Conservation (phyloP, 2,797 vertebrate species). For the Galago senegalensis region DNA sequence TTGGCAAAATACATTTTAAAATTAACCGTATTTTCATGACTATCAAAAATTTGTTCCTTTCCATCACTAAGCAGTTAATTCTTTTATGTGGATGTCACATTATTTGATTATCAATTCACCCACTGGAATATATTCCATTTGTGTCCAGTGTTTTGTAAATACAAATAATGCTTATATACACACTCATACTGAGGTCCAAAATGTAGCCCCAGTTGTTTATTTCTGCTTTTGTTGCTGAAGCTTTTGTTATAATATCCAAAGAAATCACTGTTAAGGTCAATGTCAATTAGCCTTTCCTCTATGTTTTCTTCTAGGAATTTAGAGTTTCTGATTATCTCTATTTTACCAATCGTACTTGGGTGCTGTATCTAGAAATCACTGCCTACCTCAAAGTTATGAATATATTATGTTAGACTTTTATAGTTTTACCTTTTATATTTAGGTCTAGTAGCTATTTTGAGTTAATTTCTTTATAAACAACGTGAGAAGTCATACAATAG, state of each 20-base stretch:
- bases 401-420: not conserved
- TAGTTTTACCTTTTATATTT: not conserved
- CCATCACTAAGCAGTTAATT: not conserved
- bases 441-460: not conserved
- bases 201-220: not conserved
- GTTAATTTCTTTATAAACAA: not conserved
- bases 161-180: not conserved
- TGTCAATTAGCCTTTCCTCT: not conserved
- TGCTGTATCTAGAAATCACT: not conserved
- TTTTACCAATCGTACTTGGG: not conserved
- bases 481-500: not conserved
- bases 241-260: not conserved
- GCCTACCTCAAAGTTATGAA: not conserved
- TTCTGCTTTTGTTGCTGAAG: not conserved
- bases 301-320: not conserved
- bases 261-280: not conserved
- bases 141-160: not conserved
- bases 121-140: not conserved
- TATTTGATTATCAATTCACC: not conserved
- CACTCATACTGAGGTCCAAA: not conserved
- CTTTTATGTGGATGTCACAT: not conserved
- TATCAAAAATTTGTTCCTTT: not conserved
- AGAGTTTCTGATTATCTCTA: not conserved
- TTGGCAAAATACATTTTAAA: slow-evolving; percentile 14
- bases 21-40: not conserved